Evolutionary conservation across 2,888 invertebrate species (phyloP).

Genomic region (Rhingia campestris): DNA sequence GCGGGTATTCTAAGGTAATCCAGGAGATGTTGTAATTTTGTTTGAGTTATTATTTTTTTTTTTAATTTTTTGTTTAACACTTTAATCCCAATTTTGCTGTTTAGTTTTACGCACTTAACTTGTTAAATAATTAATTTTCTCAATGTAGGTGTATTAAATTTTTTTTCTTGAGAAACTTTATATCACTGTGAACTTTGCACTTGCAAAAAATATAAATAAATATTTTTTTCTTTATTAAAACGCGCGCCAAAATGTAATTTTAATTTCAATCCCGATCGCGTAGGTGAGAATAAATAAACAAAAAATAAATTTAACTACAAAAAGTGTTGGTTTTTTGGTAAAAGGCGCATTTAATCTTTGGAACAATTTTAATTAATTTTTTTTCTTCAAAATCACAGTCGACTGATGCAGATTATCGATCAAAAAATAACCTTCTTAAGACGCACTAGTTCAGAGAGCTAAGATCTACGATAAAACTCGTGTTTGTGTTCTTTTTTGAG

Average conservation of each 20-base stretch:
- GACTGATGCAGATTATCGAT: conserved; percentile 54
- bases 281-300: conserved; percentile 36
- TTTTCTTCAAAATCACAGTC: conserved; percentile 59
- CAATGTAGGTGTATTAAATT: conserved; percentile 16
- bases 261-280: conserved; percentile 36
- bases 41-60: conserved; percentile 1
- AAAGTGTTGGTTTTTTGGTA: conserved; percentile 41
- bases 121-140: conserved; percentile 35
- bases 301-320: conserved; percentile 34
- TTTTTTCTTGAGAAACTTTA: conserved; percentile 26
- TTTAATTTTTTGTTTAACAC: conserved; percentile 47
- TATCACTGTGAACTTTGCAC: conserved; percentile 70
- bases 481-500: conserved; percentile 25
- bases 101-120: conserved; percentile 54
- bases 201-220: conserved; percentile 12
- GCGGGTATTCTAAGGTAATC: conserved; percentile 57
- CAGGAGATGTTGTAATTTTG: conserved; percentile 11
- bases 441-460: conserved; percentile 48
- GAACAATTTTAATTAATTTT: conserved; percentile 32
- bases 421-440: conserved; percentile 23
- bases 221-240: conserved; percentile 22
- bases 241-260: conserved; percentile 61
- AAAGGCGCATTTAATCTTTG: conserved; percentile 65
- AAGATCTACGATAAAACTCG: conserved; percentile 33
- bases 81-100: conserved; percentile 53